Conservation (phyloP, 2,888 invertebrate species). For the Philereme vetulata region DNA sequence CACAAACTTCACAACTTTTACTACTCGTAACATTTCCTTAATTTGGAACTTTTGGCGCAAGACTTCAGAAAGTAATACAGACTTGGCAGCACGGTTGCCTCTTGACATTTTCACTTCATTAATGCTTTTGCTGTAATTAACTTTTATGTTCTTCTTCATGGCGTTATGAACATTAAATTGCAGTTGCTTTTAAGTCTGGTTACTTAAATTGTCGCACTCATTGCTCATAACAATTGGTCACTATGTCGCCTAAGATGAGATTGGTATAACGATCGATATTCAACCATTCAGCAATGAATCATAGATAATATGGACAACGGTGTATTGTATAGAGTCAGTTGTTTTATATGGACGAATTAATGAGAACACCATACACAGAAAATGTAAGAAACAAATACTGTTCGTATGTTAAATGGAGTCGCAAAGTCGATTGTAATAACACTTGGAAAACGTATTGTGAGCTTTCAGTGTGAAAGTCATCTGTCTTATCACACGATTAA, state of each 20-base stretch:
- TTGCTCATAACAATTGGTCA: constrained; percentile 26
- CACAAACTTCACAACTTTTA: constrained; percentile 31
- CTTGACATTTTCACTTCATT: constrained; percentile 38
- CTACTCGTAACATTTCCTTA: constrained; percentile 33
- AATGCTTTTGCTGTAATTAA: constrained; percentile 33
- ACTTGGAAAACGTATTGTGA: constrained; percentile 24
- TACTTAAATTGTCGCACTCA: constrained; percentile 14
- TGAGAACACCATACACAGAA: constrained; percentile 23
- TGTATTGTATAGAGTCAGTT: constrained; percentile 28
- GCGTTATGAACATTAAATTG: constrained; percentile 18
- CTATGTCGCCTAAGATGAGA: constrained; percentile 33
- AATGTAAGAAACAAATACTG: constrained; percentile 22
- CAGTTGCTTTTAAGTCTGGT: constrained; percentile 8
- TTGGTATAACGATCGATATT: constrained; percentile 32
- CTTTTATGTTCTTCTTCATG: constrained; percentile 25
- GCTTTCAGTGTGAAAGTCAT: constrained; percentile 27
- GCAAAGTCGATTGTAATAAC: constrained; percentile 25
- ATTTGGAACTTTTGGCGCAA: constrained; percentile 37
- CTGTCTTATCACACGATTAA: constrained; percentile 44
- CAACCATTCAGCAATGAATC: constrained; percentile 37
- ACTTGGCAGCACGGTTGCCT: constrained; percentile 37
- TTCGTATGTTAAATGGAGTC: constrained; percentile 20
- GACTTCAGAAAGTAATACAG: constrained; percentile 37
- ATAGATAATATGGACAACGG: constrained; percentile 29
- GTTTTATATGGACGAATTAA: constrained; percentile 33